A percentile compares a stretch with the other conserved stretches of the same genome.
Evolutionary conservation across 2,888 invertebrate genomes (phyloP).

Genomic region (Lamproptera curius): DNA sequence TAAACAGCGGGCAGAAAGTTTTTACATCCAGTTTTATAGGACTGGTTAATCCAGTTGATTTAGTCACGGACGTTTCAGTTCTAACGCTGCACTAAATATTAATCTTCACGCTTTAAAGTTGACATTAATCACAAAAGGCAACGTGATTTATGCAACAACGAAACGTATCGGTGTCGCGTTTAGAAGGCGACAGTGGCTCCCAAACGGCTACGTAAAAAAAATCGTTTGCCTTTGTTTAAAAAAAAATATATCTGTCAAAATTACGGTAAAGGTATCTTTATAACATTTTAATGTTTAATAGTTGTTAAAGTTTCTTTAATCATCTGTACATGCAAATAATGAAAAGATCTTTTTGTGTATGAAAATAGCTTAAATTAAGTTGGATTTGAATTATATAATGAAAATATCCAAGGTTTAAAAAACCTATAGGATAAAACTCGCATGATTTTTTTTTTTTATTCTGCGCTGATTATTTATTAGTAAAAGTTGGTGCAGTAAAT

Average conservation of each 20-base stretch:
- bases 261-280: too few relatives aligned
- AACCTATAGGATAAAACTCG: too few relatives aligned
- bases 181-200: conserved; percentile 34
- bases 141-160: conserved; percentile 63
- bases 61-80: conserved; percentile 52
- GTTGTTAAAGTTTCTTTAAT: too few relatives aligned
- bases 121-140: conserved; percentile 74
- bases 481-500: too few relatives aligned
- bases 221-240: background rate
- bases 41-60: conserved; percentile 50
- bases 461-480: too few relatives aligned
- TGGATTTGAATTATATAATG: too few relatives aligned
- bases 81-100: conserved; percentile 65
- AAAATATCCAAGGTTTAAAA: too few relatives aligned
- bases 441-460: too few relatives aligned
- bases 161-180: conserved; percentile 48
- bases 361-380: too few relatives aligned
- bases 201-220: conserved; percentile 1
- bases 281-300: too few relatives aligned
- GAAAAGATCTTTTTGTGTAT: too few relatives aligned
- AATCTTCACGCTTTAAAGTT: conserved; percentile 66
- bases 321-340: too few relatives aligned
- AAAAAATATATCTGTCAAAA: background rate
- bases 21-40: conserved; percentile 59
- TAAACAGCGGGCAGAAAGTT: conserved; percentile 67